Base-by-base conservation (phyloP, 2,888 invertebrate genomes). In the Mactromeris polynyma region DNA sequence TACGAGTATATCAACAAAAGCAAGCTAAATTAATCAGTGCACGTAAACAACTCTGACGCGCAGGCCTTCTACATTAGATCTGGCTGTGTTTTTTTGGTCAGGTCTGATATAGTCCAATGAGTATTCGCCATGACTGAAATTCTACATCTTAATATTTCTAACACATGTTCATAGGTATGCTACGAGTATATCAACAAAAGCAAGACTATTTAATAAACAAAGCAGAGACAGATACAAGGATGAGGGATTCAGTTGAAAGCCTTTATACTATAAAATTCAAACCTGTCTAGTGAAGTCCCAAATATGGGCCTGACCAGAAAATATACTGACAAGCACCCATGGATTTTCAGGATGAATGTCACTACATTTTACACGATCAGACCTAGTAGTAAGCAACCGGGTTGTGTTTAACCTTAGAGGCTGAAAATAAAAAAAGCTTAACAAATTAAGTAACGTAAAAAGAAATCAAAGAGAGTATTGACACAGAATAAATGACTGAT, bases 251-350 rank as follows among this genome's bases (percentile, higher is more conserved):
- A 33, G 73, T 73, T 73, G 51, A 64, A 83, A 84, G 84, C 69
- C 19, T 33, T 73, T 26, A 73, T 33, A 36, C 26, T 38, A 73
- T 26, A 83, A 46, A 40, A 69, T n/a, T 79, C 86, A 89, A 93
- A 96, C 96, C 97, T 99, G 99, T 91, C 98, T 98, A 96, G 99
- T 99, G 97, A 98, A 98, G 97, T 99, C 99, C 99, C 99, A 99
- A 96, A 99, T 98, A 97, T 99, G 99, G 95, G 99, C 99, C 97
- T 99, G 98, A 94, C 99, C 99, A 97, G 99, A 99, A 97, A 99
- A 99, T 42, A 99, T 97, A 26, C 99, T 98, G 95, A 99, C 99
- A 85, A 99, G 97, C 98, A 99, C 98, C 99, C 99, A 99, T 93
- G 99, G 99, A 96, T 99, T 99, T 54, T 98, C 98, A 2, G 99